Conservation (phyloP, 1,140 invertebrate genomes). For the Drosophila virilis region DNA sequence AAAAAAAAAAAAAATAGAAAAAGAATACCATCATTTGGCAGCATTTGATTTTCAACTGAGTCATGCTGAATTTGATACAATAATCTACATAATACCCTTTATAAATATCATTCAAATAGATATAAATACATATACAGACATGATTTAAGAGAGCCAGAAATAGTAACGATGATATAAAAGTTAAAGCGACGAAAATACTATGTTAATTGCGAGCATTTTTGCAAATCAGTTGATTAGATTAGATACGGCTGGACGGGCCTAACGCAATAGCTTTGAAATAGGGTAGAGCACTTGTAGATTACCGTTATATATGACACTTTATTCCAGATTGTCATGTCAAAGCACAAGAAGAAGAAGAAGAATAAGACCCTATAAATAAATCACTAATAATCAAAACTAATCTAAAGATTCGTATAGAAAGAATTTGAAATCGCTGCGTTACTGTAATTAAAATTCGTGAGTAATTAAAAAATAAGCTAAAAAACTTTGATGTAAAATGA, state of each 20-base stretch:
- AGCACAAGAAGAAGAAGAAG: not conserved
- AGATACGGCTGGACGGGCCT: constrained; percentile 22
- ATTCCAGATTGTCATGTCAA: not conserved
- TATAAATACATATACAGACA: not conserved
- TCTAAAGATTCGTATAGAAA: not conserved
- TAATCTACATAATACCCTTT: constrained; percentile 23
- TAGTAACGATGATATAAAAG: constrained; percentile 2
- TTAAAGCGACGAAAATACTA: constrained; percentile 10
- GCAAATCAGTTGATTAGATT: constrained; percentile 2
- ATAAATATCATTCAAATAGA: not conserved
- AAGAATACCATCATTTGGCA: not conserved
- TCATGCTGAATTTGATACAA: constrained; percentile 34
- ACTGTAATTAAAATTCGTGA: too few relatives aligned
- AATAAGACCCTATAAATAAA: not conserved
- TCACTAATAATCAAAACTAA: not conserved
- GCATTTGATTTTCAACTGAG: constrained; percentile 25
- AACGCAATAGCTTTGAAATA: constrained; percentile 7
- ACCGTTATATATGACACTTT: not conserved
- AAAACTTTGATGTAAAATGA: not conserved
- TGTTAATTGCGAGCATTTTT: constrained; percentile 6
- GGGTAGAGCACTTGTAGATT: not conserved
- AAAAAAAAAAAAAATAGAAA: not conserved
- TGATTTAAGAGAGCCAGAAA: not conserved
- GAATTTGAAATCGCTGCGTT: too few relatives aligned
- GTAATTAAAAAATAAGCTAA: too few relatives aligned